phyloP scores from a whole-genome alignment of 2,797 vertebrate genomes.

The Pogoniulus pusillus region DNA sequence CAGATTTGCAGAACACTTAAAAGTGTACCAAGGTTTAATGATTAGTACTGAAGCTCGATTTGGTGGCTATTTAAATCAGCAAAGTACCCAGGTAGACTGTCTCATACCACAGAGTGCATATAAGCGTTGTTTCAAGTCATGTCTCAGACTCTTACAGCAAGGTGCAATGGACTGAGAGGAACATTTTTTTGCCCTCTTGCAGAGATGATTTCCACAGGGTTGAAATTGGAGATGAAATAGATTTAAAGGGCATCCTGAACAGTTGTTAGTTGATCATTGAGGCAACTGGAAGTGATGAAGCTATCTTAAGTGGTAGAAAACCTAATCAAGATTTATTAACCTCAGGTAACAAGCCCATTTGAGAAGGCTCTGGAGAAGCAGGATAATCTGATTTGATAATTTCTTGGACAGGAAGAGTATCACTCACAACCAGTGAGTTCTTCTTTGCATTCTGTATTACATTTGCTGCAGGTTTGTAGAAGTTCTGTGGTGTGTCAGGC shows the following conservation, averaged over 20 bases:
- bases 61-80: not conserved
- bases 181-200: not conserved
- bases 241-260: conserved; percentile 8
- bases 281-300: conserved; percentile 39
- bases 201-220: not conserved
- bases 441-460: not conserved
- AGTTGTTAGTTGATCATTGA: not conserved
- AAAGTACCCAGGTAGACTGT: not conserved
- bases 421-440: not conserved
- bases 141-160: not conserved
- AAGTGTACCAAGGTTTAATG: not conserved
- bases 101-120: not conserved
- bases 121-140: not conserved
- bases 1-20: no score
- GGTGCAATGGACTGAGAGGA: not conserved
- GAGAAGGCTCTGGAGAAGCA: conserved; percentile 33
- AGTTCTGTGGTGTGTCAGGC: conserved; percentile 35
- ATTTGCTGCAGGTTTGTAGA: conserved; percentile 1
- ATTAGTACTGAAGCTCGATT: not conserved
- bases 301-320: not conserved
- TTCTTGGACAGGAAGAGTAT: conserved; percentile 24
- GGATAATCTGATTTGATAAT: conserved; percentile 47
- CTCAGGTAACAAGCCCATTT: conserved; percentile 9
- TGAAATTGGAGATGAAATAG: not conserved
- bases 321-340: conserved; percentile 55